Evolutionary conservation across 2,113 vertebrate genomes (phyloP).

Genomic region (Heterotis niloticus): DNA sequence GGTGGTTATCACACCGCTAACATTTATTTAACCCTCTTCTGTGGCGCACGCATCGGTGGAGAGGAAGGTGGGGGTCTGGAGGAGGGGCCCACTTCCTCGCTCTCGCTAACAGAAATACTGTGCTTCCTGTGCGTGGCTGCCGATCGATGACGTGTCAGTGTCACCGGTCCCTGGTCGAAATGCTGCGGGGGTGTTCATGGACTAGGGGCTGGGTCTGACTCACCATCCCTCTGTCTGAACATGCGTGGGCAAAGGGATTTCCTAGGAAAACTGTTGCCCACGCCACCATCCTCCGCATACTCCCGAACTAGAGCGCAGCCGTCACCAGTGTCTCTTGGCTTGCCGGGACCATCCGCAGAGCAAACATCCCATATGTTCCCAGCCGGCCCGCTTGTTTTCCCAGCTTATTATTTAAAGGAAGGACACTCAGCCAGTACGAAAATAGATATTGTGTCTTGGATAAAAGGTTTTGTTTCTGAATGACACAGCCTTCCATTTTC

Average conservation of each 20-base stretch:
- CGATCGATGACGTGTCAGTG: constrained; percentile 71
- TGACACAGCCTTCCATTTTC: constrained; percentile 60
- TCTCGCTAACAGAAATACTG: constrained; percentile 69
- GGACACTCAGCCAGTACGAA: constrained; percentile 60
- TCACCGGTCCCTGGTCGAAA: constrained; percentile 45
- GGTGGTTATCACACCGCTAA: constrained; percentile 98
- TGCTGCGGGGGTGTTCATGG: constrained; percentile 31
- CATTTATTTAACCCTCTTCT: constrained; percentile 99
- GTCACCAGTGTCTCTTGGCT: constrained; percentile 62
- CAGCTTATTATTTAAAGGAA: constrained; percentile 67
- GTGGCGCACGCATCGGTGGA: constrained; percentile 68
- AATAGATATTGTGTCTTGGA: constrained; percentile 63
- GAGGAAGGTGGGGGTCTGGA: constrained; percentile 66
- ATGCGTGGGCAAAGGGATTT: not conserved
- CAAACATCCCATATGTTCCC: constrained; percentile 82
- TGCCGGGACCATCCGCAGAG: constrained; percentile 65
- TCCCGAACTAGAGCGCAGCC: constrained; percentile 33
- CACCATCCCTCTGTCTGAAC: constrained; percentile 41
- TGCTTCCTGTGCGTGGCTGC: constrained; percentile 67
- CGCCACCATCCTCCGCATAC: not conserved
- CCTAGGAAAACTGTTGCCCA: constrained; percentile 18
- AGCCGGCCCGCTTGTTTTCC: constrained; percentile 69
- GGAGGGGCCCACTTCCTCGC: constrained; percentile 57
- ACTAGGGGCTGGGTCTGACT: constrained; percentile 30
- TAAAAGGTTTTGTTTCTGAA: constrained; percentile 52